Base-by-base conservation (phyloP, 2,888 invertebrate species). In the Tipula confusa region DNA sequence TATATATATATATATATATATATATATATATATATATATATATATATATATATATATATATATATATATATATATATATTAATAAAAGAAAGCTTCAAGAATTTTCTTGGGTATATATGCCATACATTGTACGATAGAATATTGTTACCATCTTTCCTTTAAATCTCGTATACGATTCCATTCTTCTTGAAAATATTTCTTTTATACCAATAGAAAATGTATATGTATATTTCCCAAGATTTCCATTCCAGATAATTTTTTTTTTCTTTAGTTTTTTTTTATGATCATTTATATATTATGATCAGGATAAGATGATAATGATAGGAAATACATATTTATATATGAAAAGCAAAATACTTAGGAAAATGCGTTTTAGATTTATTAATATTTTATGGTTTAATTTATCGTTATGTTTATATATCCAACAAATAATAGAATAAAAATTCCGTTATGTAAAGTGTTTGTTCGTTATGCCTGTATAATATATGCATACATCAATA, bases 261-360 rank as follows among this genome's bases (percentile, higher is more conserved):
- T 64, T 64, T n/a, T 64, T 24, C 2, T 64, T 2, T 24, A 64
- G 64, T 64, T 64, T 64, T 33, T 33, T 33, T 64, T 64, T 64
- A 64, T 64, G 64, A 64, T 64, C 64, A 64, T 64, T 64, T 64
- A 64, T 64, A 64, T 64, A 64, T 64, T 64, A 64, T 24, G 64
- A 64, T 64, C 64, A 64, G 64, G 64, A 64, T 64, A 64, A 64
- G 24, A 64, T 64, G 64, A 64, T 64, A 64, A 64, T 64, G 64
- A 64, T 64, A 64, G 64, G 64, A 64, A 64, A 64, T 64, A 64
- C n/a, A n/a, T 64, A 64, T 64, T 64, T 64, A 31, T 31, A 24
- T 24, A 64, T 64, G 64, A 24, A 64, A 64, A 64, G 64, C 64
- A 64, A 64, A 64, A 64, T 64, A 64, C 64, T 64, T 64, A 64